These are phyloP conservation scores for Thereva unica DNA, from an alignment of 2,888 invertebrate genomes.

Conservation along the genomic window DNA sequence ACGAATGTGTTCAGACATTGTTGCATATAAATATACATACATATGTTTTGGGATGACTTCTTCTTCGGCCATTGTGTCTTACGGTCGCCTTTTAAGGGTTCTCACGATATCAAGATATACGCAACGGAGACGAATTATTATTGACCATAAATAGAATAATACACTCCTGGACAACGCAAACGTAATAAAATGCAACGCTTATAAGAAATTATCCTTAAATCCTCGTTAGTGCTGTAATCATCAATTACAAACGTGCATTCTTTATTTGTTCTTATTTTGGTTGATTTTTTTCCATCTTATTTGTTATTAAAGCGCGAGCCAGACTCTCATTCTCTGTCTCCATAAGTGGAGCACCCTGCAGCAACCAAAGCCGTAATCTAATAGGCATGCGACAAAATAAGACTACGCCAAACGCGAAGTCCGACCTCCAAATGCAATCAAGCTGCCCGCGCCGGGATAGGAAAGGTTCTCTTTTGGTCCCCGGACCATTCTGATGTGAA, in stretches of 20 bases:
- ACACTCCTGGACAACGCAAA: too few species aligned
- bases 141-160: too few species aligned
- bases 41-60: constrained; percentile 13
- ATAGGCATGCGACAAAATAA: constrained; percentile 23
- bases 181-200: too few species aligned
- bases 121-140: too few species aligned
- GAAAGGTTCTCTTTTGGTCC: constrained; percentile 7
- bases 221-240: too few species aligned
- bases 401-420: background rate
- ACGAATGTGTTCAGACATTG: background rate
- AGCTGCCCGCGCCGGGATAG: background rate
- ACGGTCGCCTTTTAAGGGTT: constrained; percentile 31
- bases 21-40: too few species aligned
- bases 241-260: too few species aligned
- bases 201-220: too few species aligned
- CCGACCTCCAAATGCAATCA: constrained; percentile 21
- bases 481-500: constrained; percentile 19
- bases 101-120: background rate
- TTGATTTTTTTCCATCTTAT: constrained; percentile 9
- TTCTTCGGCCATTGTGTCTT: constrained; percentile 20
- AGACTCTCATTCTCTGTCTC: constrained; percentile 14
- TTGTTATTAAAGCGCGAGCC: constrained; percentile 31
- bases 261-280: too few species aligned
- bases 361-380: constrained; percentile 28
- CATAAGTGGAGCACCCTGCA: background rate